Evolutionary conservation across 2,797 vertebrate species (phyloP), one percentile per base, ranked within the genome.

Genomic region (Valencia hispanica): DNA sequence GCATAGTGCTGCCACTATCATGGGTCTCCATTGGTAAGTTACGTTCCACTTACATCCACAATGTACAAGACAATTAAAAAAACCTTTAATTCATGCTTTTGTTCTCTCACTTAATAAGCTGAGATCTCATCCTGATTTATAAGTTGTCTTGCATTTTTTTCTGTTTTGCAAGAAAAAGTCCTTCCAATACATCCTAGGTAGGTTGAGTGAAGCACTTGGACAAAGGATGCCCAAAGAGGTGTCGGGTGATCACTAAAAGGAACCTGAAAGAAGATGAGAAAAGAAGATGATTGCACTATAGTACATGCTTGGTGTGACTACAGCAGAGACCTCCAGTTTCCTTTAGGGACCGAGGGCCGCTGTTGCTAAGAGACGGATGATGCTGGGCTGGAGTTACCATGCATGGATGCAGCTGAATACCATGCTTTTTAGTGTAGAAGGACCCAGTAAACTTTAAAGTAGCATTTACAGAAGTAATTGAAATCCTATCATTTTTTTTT

Each of bases 331-430:
- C 95, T 94, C 94, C 94, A 92, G 93, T 94, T 94, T 94, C 93
- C 94, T 94, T 94, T 91, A 89, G 94, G 94, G 95, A 94, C 89
- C 86, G 85, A 92, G 92, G 93, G 95, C 92, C 89, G 90, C 90
- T 80, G 94, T 95, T 95, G 95, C 95, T 96, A 94, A 93, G 95
- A 93, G 93, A 95, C 93, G 92, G 93, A 88, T 92, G 93, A 89
- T 93, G 89, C 89, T 84, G 89, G 92, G 92, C 92, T 87, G 87
- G 87, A 86, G 93, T 91, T 94, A 91, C 93, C 91, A 92, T 93
- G 92, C 81, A 86, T 92, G 91, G 93, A 93, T 91, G 91, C 88
- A 88, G 91, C 91, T 91, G 89, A 90, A 91, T 90, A 91, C 90
- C 83, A 86, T 88, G 86, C 87, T 88, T 73, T 57, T 48, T 87